Conservation (phyloP, 2,888 invertebrate species). For the Conus canariensis region DNA sequence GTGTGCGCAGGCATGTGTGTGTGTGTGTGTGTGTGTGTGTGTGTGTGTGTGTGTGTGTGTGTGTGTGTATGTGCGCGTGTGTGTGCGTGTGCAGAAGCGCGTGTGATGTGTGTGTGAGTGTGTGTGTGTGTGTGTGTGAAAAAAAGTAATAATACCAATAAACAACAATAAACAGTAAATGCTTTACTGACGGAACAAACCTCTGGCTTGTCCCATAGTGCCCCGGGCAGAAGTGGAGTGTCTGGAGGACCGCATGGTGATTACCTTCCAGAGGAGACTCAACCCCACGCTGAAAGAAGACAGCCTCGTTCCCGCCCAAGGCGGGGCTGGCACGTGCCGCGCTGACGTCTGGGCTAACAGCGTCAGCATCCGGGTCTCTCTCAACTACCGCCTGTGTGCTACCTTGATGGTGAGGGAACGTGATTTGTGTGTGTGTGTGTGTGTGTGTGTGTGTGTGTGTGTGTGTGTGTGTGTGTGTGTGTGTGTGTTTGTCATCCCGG, state of each 20-base stretch:
- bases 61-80: not conserved
- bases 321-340: not conserved
- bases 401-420: not conserved
- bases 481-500: not conserved
- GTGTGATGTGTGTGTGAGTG: not conserved
- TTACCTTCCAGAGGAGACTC: not conserved
- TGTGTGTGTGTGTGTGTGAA: not conserved
- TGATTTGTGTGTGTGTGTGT: not conserved
- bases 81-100: not conserved
- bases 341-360: not conserved
- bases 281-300: not conserved
- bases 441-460: too few species aligned
- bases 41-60: not conserved
- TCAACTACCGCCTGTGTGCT: conserved; percentile 1
- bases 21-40: conserved; percentile 11
- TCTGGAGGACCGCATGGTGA: conserved; percentile 13
- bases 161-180: too few species aligned
- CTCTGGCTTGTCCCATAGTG: not conserved
- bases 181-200: not conserved
- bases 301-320: not conserved
- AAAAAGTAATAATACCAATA: too few species aligned
- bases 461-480: not conserved
- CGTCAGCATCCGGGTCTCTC: not conserved
- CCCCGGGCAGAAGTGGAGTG: conserved; percentile 30
- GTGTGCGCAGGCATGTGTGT: not conserved